phyloP scores from a whole-genome alignment of 2,113 vertebrate genomes.

The Formicarius rufipectus region DNA sequence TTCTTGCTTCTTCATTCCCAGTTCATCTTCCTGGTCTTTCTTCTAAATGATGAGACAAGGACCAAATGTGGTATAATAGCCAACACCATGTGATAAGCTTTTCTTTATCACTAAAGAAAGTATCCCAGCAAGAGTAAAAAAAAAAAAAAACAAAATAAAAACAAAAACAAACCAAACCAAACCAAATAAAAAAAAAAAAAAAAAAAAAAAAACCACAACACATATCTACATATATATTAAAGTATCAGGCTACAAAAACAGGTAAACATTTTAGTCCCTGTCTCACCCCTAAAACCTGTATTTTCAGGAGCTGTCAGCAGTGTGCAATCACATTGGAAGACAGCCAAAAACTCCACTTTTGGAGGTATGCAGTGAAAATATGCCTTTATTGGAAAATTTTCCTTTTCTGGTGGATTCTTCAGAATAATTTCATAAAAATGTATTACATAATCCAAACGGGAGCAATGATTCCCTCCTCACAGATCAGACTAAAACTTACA shows the following conservation, averaged over 20 bases:
- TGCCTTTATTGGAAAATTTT: neutral
- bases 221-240: neutral
- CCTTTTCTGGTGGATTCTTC: neutral
- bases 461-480: neutral
- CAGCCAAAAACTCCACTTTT: neutral
- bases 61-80: neutral
- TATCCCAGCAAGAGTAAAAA: neutral
- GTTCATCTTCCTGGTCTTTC: neutral
- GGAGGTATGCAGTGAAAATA: neutral
- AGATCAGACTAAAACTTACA: neutral
- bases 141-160: neutral
- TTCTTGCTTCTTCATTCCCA: neutral
- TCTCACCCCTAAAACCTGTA: neutral
- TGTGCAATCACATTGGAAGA: neutral
- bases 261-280: neutral
- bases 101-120: neutral
- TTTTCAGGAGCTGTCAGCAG: neutral
- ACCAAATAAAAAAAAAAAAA: neutral
- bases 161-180: no score
- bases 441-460: accelerated
- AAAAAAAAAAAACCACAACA: neutral
- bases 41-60: neutral
- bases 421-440: neutral
- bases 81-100: neutral
- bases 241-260: neutral